phyloP scores from a whole-genome alignment of 1,140 invertebrate genomes.

The Plutomurus gul region DNA sequence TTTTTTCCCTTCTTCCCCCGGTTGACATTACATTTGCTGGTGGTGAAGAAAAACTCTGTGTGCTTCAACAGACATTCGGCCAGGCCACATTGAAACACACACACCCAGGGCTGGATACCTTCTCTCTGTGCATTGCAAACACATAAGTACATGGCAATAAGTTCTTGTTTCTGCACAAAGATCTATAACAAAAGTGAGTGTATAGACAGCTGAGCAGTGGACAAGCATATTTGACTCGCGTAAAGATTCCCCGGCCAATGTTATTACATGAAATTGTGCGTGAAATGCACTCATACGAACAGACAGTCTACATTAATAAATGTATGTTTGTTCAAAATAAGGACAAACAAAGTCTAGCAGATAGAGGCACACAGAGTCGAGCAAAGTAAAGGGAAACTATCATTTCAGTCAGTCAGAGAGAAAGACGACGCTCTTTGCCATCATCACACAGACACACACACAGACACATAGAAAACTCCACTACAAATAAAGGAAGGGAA shows the following conservation, averaged over 20 bases:
- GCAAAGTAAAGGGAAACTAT: not conserved
- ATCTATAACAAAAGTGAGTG: not conserved
- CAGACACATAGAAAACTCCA: not conserved
- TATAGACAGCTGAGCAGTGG: not conserved
- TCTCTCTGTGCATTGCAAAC: too few relatives aligned
- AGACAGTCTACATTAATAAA: not conserved
- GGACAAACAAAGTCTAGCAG: not conserved
- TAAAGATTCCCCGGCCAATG: not conserved
- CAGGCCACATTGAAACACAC: too few relatives aligned
- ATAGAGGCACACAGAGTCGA: too few relatives aligned
- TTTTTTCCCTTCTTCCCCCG: too few relatives aligned
- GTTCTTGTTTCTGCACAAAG: too few relatives aligned
- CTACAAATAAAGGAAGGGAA: not conserved
- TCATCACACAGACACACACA: not conserved
- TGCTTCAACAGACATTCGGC: too few relatives aligned
- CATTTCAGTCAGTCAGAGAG: not conserved
- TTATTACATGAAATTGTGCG: slow-evolving; percentile 30
- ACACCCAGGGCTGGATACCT: too few relatives aligned
- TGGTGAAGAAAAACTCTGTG: too few relatives aligned
- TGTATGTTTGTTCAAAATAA: slow-evolving; percentile 21
- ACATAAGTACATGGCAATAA: too few relatives aligned
- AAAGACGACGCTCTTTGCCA: too few relatives aligned
- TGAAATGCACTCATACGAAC: slow-evolving; percentile 23
- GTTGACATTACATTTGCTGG: too few relatives aligned
- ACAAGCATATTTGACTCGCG: not conserved